Conservation (phyloP, 35 echinoderm and acorn worm genomes). For the Hemicentrotus pulcherrimus region DNA sequence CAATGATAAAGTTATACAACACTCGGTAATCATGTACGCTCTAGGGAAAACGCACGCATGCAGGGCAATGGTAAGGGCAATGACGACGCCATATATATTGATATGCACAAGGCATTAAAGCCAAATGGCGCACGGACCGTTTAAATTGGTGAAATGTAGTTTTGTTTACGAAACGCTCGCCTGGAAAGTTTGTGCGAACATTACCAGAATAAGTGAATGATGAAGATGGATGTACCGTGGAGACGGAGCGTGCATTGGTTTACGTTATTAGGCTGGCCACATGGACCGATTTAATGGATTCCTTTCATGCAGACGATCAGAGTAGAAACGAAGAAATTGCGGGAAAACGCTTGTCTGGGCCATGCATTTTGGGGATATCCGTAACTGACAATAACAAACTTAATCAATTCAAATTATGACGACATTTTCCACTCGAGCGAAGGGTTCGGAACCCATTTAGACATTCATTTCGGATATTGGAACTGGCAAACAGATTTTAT, state of each 20-base stretch:
- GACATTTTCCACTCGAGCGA: neutral
- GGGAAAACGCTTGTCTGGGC: neutral
- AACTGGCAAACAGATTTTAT: neutral
- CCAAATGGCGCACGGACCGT: neutral
- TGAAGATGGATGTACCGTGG: neutral
- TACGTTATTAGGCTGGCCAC: neutral
- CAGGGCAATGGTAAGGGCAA: neutral
- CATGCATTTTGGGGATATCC: neutral
- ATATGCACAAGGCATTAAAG: neutral
- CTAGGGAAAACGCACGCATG: neutral
- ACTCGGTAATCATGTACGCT: neutral
- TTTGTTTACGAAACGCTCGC: constrained; percentile 16
- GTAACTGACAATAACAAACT: neutral
- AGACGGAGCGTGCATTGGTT: neutral
- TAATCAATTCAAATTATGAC: constrained; percentile 14
- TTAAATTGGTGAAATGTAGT: constrained; percentile 3
- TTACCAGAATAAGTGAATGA: constrained; percentile 18
- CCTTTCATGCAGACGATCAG: neutral
- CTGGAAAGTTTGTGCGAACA: neutral
- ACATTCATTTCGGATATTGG: constrained; percentile 3
- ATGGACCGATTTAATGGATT: neutral
- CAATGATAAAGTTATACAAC: neutral
- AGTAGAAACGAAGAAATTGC: neutral
- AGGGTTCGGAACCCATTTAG: neutral
- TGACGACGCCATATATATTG: neutral